Base-by-base conservation (phyloP, 2,888 invertebrate species). In the Lasioglossum zephyrum region DNA sequence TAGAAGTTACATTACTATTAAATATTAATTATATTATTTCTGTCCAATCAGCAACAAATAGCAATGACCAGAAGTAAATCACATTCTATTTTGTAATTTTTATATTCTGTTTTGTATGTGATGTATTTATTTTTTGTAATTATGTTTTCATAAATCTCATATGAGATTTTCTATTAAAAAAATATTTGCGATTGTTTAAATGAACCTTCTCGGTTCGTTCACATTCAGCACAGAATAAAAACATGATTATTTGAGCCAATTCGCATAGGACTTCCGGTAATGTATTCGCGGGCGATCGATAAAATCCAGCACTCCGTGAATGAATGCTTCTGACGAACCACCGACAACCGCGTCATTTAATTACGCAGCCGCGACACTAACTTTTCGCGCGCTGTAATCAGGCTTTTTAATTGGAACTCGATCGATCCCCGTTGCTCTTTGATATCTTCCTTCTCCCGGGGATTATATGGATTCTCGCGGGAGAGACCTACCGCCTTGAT, bases 281-380 rank as follows among this genome's bases (percentile, higher is more conserved):
- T 90, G 78, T 87, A 86, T 89, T 91, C 82, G 78, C 69, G 79
- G 57, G 16, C 26, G 80, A 72, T 79, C 82, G 87, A 90, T 86
- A 79, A 85, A 83, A 86, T 70, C 63, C 53, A 57, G 66, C 73
- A 77, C 77, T 53, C 44, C 8, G 26, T 86, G 82, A 75, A 77
- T 73, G 85, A 85, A 86, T 83, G 80, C 81, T 79, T 78, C 70
- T 85, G 90, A 88, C 87, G 89, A 90, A 80, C 85, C 53, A 44
- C 81, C 87, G 84, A 69, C 91, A 77, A 81, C 47, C 87, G 82
- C 81, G 85, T 87, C 89, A 90, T 90, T 89, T 81, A 77, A 86
- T 87, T 82, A 88, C 73, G 79, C 82, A 77, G 77, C 83, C 79
- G 89, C 84, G 79, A 81, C 89, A 81, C 73, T 4, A 85, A 82